Conservation (phyloP, 2,888 invertebrate genomes). For the Autographa pulchrina region DNA sequence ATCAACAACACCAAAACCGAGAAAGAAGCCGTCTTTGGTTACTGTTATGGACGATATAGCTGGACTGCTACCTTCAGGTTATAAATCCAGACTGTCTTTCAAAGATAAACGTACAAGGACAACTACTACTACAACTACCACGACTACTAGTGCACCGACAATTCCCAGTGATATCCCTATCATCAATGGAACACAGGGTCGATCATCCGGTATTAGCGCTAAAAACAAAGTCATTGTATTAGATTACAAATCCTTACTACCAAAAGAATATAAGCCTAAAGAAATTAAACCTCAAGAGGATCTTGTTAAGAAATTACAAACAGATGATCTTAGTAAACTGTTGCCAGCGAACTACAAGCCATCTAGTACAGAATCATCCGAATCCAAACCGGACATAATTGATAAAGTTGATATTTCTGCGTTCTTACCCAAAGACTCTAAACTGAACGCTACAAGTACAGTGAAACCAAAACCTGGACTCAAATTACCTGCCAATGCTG, state of each 20-base stretch:
- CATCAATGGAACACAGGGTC: slow-evolving; percentile 82
- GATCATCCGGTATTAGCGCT: slow-evolving; percentile 87
- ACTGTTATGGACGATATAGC: slow-evolving; percentile 90
- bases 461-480: slow-evolving; percentile 70
- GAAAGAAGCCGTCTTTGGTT: slow-evolving; percentile 81
- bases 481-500: slow-evolving; percentile 69
- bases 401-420: slow-evolving; percentile 87
- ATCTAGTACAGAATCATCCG: slow-evolving; percentile 70
- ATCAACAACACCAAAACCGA: slow-evolving; percentile 84
- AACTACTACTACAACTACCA: slow-evolving; percentile 77
- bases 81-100: slow-evolving; percentile 87
- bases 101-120: slow-evolving; percentile 89
- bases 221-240: slow-evolving; percentile 90
- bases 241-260: slow-evolving; percentile 87
- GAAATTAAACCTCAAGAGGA: slow-evolving; percentile 80
- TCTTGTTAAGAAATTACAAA: slow-evolving; percentile 83
- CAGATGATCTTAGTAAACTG: slow-evolving; percentile 90
- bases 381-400: slow-evolving; percentile 71
- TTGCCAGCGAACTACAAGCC: slow-evolving; percentile 92
- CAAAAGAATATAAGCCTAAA: slow-evolving; percentile 88
- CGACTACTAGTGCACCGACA: slow-evolving; percentile 61
- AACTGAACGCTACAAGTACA: slow-evolving; percentile 76
- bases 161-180: slow-evolving; percentile 67
- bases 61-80: slow-evolving; percentile 91
- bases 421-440: slow-evolving; percentile 91